Conservation (phyloP, 2,888 invertebrate genomes). For the Amphiduros pacificus region DNA sequence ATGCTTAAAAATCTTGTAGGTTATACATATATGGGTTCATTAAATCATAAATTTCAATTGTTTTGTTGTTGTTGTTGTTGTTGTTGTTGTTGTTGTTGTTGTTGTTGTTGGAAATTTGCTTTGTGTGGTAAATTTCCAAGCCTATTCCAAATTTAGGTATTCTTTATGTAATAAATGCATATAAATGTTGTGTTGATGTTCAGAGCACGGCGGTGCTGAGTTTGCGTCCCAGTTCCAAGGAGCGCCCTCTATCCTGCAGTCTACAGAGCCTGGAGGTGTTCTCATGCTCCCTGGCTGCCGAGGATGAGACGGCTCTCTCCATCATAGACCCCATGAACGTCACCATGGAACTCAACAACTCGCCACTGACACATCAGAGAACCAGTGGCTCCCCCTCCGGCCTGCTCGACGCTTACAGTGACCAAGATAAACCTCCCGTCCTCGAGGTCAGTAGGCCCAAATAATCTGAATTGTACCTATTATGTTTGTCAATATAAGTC, state of each 20-base stretch:
- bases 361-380: conserved; percentile 41
- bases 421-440: conserved; percentile 44
- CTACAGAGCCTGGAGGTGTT: conserved; percentile 85
- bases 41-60: no score
- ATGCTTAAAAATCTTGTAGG: no score
- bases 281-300: conserved; percentile 85
- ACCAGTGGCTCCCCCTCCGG: conserved; percentile 37
- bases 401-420: conserved; percentile 42
- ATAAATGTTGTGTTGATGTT: no score
- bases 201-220: conserved; percentile 86
- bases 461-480: no score
- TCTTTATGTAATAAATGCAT: no score
- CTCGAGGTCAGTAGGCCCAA: conserved; percentile 54
- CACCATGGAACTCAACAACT: conserved; percentile 50
- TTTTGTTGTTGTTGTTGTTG: no score
- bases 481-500: no score
- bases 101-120: no score
- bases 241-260: conserved; percentile 82
- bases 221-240: conserved; percentile 71
- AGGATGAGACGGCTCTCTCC: conserved; percentile 90
- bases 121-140: no score
- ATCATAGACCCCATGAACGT: conserved; percentile 79
- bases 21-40: no score
- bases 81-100: no score
- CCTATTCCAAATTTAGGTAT: no score